phyloP scores from a whole-genome alignment of 2,113 vertebrate genomes.

The Grus americana region DNA sequence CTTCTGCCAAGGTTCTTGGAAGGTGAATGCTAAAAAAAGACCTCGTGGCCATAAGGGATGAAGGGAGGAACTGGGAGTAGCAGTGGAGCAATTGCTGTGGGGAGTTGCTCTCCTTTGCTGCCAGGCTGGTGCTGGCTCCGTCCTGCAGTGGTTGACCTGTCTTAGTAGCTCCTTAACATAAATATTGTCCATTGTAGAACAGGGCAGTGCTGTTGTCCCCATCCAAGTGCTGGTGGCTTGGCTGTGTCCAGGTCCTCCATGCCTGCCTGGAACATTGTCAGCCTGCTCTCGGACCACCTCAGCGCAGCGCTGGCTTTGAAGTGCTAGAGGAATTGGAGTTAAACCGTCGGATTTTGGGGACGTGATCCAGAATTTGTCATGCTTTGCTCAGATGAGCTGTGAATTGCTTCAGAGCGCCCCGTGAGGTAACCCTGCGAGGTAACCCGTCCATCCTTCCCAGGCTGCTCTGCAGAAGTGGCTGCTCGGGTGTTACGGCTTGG shows the following conservation, averaged over 20 bases:
- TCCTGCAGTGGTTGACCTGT: background rate
- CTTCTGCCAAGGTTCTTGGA: background rate
- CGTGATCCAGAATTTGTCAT: background rate
- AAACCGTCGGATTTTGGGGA: accelerated
- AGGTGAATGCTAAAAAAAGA: background rate
- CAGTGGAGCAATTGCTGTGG: background rate
- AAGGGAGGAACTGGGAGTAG: background rate
- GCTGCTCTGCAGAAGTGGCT: background rate
- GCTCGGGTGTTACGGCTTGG: background rate
- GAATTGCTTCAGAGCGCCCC: background rate
- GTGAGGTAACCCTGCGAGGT: no score
- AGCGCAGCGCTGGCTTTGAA: background rate
- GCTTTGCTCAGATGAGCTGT: background rate
- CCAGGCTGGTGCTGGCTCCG: background rate
- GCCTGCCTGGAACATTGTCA: background rate
- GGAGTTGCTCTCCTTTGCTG: background rate
- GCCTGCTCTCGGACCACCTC: background rate
- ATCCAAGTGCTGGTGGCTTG: background rate
- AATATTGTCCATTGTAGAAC: background rate
- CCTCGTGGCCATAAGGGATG: background rate
- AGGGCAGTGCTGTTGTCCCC: background rate
- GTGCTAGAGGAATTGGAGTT: background rate
- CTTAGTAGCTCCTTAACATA: background rate
- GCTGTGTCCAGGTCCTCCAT: background rate
- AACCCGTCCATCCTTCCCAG: background rate